Conservation (phyloP, 2,888 invertebrate genomes). For the Folsomia manolachei region DNA sequence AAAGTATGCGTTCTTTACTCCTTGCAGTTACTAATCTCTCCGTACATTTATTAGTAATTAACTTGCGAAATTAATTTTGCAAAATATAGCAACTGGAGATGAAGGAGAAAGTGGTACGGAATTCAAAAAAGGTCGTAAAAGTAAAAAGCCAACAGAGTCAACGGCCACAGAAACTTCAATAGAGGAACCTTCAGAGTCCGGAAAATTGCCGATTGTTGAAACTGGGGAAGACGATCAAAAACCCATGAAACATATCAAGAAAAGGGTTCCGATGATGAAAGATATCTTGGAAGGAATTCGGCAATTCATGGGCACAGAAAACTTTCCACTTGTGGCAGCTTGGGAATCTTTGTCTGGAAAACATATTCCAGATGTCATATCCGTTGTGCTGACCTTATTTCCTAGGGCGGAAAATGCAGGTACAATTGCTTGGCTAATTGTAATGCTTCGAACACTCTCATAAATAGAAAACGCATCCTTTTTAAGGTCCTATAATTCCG, state of each 20-base stretch:
- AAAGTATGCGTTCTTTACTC: too few species aligned
- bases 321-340: conserved; percentile 21
- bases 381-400: conserved; percentile 28
- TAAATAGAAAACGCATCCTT: not conserved
- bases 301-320: conserved; percentile 27
- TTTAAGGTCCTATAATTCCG: conserved; percentile 13
- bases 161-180: not conserved
- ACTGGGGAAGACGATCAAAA: not conserved
- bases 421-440: too few species aligned
- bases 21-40: too few species aligned
- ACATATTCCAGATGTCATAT: conserved; percentile 30
- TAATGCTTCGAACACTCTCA: too few species aligned
- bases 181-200: conserved; percentile 1
- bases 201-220: not conserved
- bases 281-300: conserved; percentile 36
- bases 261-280: conserved; percentile 16
- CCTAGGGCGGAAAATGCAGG: conserved; percentile 20
- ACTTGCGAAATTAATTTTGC: too few species aligned
- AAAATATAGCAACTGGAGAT: not conserved
- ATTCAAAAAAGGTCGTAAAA: not conserved
- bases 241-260: not conserved
- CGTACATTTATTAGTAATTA: too few species aligned
- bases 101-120: not conserved
- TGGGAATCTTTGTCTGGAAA: conserved; percentile 29
- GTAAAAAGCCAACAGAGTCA: not conserved